Conservation (phyloP, 2,113 vertebrate genomes). For the Sminthopsis crassicaudata region DNA sequence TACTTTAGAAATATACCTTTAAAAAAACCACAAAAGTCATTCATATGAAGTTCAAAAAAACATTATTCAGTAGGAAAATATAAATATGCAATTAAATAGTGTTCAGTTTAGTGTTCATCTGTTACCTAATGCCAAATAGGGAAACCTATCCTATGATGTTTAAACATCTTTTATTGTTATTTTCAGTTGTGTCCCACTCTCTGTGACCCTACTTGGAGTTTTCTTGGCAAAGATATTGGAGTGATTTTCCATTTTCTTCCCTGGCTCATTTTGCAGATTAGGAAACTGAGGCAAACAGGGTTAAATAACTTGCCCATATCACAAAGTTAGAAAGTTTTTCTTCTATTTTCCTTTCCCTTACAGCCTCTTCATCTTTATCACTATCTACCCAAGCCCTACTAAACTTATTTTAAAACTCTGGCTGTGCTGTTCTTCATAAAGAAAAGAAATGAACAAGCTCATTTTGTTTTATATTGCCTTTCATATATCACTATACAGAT, state of each 20-base stretch:
- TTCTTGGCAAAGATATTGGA: too few species aligned
- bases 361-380: background rate
- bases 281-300: too few species aligned
- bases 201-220: too few species aligned
- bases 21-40: background rate
- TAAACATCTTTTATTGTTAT: background rate
- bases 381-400: background rate
- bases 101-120: conserved; percentile 17
- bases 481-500: background rate
- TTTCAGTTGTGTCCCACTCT: too few species aligned
- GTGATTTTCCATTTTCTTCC: too few species aligned
- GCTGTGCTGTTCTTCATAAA: background rate
- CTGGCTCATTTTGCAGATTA: too few species aligned
- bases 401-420: conserved; percentile 34
- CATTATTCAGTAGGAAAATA: conserved; percentile 12
- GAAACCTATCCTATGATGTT: conserved; percentile 19
- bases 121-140: background rate
- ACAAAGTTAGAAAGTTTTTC: background rate
- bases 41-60: conserved; percentile 9
- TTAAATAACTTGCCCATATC: too few species aligned
- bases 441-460: background rate
- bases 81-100: conserved; percentile 25
- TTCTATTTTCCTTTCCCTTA: background rate
- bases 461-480: background rate
- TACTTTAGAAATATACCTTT: conserved; percentile 15